Evolutionary conservation across 2,113 vertebrate genomes (phyloP), one percentile per base, ranked within the genome.

Genomic region (Notarius lentiginosus): DNA sequence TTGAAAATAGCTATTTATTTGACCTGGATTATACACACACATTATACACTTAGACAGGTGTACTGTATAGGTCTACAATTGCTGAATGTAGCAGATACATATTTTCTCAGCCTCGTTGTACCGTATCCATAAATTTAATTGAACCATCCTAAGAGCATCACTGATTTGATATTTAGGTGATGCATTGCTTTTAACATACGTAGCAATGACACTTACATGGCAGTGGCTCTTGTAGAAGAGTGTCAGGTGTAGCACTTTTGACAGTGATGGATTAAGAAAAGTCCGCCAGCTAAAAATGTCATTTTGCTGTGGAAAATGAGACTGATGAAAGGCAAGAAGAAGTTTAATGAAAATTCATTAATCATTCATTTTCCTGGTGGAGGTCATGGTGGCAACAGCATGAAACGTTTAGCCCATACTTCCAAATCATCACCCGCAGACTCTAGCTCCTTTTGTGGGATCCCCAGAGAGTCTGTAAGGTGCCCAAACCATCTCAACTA

Each of bases 191-290:
- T 30, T 34, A 79, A 34, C 55, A 30, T 41, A 41, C 41, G 0
- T 17, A 60, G 77, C 55, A 79, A 7, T 34, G 55, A 79, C 51
- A 58, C n/a, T 58, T 34, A 30, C 27, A 34, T 34, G 27, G 17
- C 53, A 60, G 17, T 20, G 27, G 77, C 2, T 79, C 7, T 58
- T 30, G 55, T 79, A 58, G 27, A 79, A 79, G 14, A 27, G 12
- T 55, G 8, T 77, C 6, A 53, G 73, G 53, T 79, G 27, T 20
- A 79, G n/a, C 17, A 30, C 53, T 27, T 30, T 34, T 79, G 51
- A 30, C 77, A 79, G 77, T 79, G 53, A 79, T 79, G 7, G 53
- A 79, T 79, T 79, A 79, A 55, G 53, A 20, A 76, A 47, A 18
- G 55, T 18, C 27, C 34, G 17, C 77, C 77, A 79, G 11, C 77